Evolutionary conservation across 2,888 invertebrate species (phyloP).

Genomic region (Dasysyrphus tricinctus): DNA sequence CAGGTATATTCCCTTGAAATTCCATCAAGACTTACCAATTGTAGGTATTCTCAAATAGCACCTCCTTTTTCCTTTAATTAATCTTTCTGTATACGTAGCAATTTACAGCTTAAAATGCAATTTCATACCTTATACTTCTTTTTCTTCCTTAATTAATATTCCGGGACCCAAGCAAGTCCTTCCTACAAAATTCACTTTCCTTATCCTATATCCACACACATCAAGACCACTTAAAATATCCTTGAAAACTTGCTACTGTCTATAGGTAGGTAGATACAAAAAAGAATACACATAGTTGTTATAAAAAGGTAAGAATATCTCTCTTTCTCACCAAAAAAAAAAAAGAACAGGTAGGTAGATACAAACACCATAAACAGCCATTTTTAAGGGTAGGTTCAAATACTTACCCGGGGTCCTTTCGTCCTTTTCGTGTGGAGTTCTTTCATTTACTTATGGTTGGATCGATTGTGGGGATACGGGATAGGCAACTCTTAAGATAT

Average conservation of each 20-base stretch:
- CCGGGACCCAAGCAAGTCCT: conserved; percentile 17
- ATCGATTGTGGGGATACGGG: conserved; percentile 36
- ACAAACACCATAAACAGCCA: conserved; percentile 1
- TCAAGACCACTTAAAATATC: conserved; percentile 46
- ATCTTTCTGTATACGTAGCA: neutral
- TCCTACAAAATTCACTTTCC: conserved; percentile 45
- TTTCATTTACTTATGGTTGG: neutral
- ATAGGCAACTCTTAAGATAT: conserved; percentile 19
- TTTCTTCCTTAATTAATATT: conserved; percentile 6
- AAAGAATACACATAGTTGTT: neutral
- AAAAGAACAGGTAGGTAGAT: neutral
- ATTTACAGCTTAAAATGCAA: conserved; percentile 12
- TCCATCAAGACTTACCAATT: neutral
- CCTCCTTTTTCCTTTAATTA: conserved; percentile 36
- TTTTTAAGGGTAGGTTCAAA: conserved; percentile 52
- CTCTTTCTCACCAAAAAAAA: neutral
- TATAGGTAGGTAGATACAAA: neutral
- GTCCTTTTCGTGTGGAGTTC: conserved; percentile 22
- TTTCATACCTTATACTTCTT: conserved; percentile 1
- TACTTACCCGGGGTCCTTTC: conserved; percentile 12
- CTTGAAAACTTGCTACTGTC: conserved; percentile 41
- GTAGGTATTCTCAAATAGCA: neutral
- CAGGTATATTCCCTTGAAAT: neutral
- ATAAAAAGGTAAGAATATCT: neutral
- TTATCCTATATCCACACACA: neutral